These are phyloP conservation scores for Linepithema humile DNA, from an alignment of 1,140 invertebrate genomes.

Conservation along the genomic window DNA sequence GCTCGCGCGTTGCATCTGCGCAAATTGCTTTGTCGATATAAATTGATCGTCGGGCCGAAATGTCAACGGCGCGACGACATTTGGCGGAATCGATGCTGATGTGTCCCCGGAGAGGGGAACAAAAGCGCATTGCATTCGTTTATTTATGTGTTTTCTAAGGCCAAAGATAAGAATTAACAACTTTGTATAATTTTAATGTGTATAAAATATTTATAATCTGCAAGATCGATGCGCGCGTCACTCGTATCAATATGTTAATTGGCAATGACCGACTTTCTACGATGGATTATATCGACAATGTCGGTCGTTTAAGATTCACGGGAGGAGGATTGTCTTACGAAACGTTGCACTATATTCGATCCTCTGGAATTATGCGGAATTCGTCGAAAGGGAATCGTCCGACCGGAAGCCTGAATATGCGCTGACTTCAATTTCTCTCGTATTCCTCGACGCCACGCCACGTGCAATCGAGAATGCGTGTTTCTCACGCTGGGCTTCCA, in stretches of 20 bases:
- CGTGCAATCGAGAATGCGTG: constrained; percentile 15
- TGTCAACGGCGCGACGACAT: neutral
- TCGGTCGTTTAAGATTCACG: neutral
- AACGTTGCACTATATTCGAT: neutral
- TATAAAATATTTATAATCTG: neutral
- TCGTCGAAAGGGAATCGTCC: constrained; percentile 9
- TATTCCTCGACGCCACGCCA: neutral
- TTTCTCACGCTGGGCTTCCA: constrained; percentile 1
- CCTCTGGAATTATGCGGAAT: neutral
- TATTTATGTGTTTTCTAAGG: neutral
- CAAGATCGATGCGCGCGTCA: neutral
- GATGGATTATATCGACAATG: neutral
- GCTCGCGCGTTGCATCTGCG: neutral
- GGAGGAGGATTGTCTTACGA: neutral
- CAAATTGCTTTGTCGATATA: neutral
- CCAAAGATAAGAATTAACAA: neutral
- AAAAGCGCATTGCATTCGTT: neutral
- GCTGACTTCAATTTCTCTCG: constrained; percentile 40
- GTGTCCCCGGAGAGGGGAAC: neutral
- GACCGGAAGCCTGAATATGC: constrained; percentile 15
- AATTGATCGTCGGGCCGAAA: neutral
- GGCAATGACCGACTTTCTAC: neutral
- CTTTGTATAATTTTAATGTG: neutral
- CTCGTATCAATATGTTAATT: neutral
- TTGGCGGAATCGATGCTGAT: neutral